Evolutionary conservation across 1,140 invertebrate species (phyloP).

Genomic region (Zaprionus tsacasi): DNA sequence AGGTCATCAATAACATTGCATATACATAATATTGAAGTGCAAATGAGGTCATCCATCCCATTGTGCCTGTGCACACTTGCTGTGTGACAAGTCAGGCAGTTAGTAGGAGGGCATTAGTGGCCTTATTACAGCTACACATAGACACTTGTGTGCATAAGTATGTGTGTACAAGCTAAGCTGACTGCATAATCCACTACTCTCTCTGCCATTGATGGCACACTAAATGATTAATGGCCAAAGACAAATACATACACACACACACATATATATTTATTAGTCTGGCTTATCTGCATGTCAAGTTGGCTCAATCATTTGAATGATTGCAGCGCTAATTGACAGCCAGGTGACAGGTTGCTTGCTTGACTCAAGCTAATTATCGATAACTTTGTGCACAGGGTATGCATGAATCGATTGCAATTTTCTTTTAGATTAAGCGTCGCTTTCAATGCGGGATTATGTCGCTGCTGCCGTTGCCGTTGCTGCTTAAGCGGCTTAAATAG

Average conservation of each 20-base stretch:
- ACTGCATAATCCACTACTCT: constrained; percentile 64
- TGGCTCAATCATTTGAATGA: constrained; percentile 32
- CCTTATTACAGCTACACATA: constrained; percentile 19
- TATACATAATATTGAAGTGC: neutral
- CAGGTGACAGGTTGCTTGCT: constrained; percentile 11
- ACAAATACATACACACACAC: constrained; percentile 13
- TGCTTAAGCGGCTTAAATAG: constrained; percentile 68
- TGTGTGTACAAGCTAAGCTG: constrained; percentile 31
- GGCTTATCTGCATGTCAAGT: constrained; percentile 42
- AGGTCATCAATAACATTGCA: neutral
- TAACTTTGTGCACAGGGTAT: neutral
- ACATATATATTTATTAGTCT: constrained; percentile 27
- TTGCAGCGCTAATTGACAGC: constrained; percentile 14
- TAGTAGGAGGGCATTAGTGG: constrained; percentile 6
- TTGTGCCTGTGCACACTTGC: constrained; percentile 1
- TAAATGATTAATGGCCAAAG: constrained; percentile 45
- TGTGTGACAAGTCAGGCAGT: constrained; percentile 20
- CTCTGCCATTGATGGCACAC: constrained; percentile 43
- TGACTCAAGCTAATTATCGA: constrained; percentile 13
- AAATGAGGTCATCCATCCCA: neutral
- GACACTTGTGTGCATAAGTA: neutral
- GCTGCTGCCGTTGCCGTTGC: neutral
- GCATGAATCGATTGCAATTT: constrained; percentile 31
- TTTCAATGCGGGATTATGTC: neutral
- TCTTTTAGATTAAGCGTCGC: constrained; percentile 45